Evolutionary conservation across 1,140 invertebrate genomes (phyloP), one percentile per base, ranked within the genome.

Genomic region (Pseudomyrmex dendroicus): DNA sequence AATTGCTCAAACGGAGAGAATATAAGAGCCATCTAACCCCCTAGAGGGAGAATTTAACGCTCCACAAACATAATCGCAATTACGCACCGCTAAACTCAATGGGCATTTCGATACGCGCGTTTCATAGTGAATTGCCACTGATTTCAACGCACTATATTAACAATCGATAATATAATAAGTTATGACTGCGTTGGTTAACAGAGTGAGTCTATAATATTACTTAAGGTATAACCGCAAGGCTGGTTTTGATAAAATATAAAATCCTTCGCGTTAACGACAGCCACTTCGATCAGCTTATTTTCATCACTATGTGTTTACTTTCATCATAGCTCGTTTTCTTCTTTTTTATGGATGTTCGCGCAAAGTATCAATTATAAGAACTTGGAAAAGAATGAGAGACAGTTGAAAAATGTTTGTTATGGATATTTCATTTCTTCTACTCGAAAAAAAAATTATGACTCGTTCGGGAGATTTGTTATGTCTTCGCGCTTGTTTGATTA

Each of bases 391-490:
- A 56, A 44, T 8, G 25, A 22, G 56, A 22, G 56, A 12, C 56
- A 17, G 15, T 70, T 44, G 54, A 7, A 17, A 12, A 48, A 61
- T 80, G 66, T 80, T 72, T 80, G 20, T 44, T 15, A 7, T 35
- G 52, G 46, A 17, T 70, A 44, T 72, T 20, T 56, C 44, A 17
- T 80, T 80, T 50, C 15, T 46, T 54, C 54, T n/a, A 46, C 13
- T n/a, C 44, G 22, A 68, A 52, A 85, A 68, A 52, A 85, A 85
- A 86, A 78, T 86, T 86, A 59, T 59, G 61, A 46, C 61, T 64
- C 62, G 61, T 56, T 67, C 12, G 62, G 13, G 35, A 80, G 72
- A 80, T 80, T 80, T 80, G 44, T 72, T 80, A 50, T 72, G 61
- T 50, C 76, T 48, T 59, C 20, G 15, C 44, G 52, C 22, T 80